A percentile compares a stretch with the other conserved stretches of the same genome.
These are phyloP conservation scores for Scaeva pyrastri DNA, from an alignment of 2,888 invertebrate genomes.

Conservation along the genomic window DNA sequence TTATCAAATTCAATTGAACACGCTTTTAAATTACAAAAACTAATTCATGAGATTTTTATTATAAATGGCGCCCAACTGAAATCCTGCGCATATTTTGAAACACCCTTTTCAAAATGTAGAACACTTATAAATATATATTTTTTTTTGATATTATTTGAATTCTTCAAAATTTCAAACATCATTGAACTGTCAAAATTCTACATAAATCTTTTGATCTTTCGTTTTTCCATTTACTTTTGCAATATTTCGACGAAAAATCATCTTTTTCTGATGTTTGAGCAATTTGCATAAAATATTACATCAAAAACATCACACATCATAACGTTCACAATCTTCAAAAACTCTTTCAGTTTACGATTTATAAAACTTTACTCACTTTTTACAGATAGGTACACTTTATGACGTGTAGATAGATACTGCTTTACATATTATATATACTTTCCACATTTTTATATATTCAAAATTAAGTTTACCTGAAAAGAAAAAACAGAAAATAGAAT, in stretches of 20 bases:
- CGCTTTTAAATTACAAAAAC: too few relatives aligned
- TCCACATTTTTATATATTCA: conserved; percentile 2
- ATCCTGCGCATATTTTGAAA: too few relatives aligned
- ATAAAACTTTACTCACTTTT: conserved; percentile 4
- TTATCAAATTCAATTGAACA: too few relatives aligned
- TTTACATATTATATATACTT: too few relatives aligned
- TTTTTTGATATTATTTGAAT: not conserved
- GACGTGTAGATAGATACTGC: not conserved
- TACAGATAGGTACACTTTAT: not conserved
- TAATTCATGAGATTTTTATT: too few relatives aligned
- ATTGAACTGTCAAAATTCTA: conserved; percentile 4
- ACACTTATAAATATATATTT: too few relatives aligned
- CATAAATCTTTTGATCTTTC: conserved; percentile 9
- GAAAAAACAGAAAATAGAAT: conserved; percentile 48
- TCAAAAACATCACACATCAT: not conserved
- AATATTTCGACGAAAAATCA: not conserved
- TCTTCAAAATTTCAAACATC: conserved; percentile 8
- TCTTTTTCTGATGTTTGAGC: not conserved
- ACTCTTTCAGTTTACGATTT: conserved; percentile 5
- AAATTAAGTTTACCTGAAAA: conserved; percentile 47
- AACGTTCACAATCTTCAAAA: not conserved
- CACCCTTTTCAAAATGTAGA: too few relatives aligned
- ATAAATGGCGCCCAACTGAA: too few relatives aligned
- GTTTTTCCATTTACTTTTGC: not conserved
- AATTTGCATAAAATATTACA: conserved; percentile 35